Evolutionary conservation across 2,113 vertebrate species (phyloP).

Genomic region (Hiodon alosoides): DNA sequence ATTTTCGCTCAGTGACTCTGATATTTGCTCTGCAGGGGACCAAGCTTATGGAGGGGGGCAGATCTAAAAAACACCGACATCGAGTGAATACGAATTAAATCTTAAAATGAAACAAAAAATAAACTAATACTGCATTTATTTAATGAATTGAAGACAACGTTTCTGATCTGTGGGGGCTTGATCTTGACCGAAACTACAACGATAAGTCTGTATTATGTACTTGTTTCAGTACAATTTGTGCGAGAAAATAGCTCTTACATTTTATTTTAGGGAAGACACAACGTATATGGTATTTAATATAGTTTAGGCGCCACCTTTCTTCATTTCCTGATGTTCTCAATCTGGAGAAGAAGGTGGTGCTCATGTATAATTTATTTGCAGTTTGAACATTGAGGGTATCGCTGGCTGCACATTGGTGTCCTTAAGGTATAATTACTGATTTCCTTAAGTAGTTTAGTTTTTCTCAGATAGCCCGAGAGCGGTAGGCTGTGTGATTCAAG

Average conservation of each 20-base stretch:
- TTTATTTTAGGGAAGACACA: too few species aligned
- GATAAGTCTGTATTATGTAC: conserved; percentile 25
- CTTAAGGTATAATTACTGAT: conserved; percentile 99
- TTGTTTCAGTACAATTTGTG: conserved; percentile 28
- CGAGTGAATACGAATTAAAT: conserved; percentile 70
- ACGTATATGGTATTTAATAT: too few species aligned
- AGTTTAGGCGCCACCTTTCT: too few species aligned
- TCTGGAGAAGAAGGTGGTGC: conserved; percentile 60
- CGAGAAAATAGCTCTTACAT: conserved; percentile 37
- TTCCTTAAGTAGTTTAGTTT: conserved; percentile 92
- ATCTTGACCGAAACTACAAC: conserved; percentile 22
- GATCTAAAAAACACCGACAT: conserved; percentile 49
- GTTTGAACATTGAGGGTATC: conserved; percentile 99
- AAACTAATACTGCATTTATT: conserved; percentile 34
- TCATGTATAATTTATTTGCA: conserved; percentile 87
- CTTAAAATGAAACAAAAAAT: conserved; percentile 53
- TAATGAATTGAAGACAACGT: conserved; percentile 29
- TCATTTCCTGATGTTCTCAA: not conserved
- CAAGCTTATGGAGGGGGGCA: conserved; percentile 79
- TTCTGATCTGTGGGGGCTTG: conserved; percentile 21
- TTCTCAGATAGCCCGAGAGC: conserved; percentile 80
- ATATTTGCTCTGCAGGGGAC: conserved; percentile 96
- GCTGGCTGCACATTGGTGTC: conserved; percentile 99
- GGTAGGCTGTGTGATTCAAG: conserved; percentile 98
- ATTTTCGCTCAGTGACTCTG: conserved; percentile 91